phyloP scores from a whole-genome alignment of 2,888 invertebrate species.

The Cheilosia variabilis region DNA sequence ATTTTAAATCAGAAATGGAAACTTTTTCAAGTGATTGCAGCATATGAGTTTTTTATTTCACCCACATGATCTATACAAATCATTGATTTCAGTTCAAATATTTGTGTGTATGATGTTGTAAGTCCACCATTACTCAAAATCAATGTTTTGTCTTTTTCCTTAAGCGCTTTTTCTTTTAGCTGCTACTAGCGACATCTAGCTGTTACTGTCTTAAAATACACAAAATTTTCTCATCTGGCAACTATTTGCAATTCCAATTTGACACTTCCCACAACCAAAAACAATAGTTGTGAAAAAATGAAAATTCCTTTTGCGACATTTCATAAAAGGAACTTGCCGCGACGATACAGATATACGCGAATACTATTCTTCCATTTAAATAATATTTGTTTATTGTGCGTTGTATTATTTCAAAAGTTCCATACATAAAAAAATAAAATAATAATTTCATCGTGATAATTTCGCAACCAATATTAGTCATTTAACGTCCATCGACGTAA shows the following conservation, averaged over 20 bases:
- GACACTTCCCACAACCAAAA: slow-evolving; percentile 55
- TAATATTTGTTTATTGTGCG: slow-evolving; percentile 36
- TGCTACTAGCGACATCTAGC: not conserved
- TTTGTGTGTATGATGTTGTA: too few relatives aligned
- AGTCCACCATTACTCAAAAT: too few relatives aligned
- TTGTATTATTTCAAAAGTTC: not conserved
- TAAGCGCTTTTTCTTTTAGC: too few relatives aligned
- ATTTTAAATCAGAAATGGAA: too few relatives aligned
- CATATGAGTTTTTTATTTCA: too few relatives aligned
- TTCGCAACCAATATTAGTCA: not conserved
- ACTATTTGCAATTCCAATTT: slow-evolving; percentile 5
- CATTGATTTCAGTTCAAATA: too few relatives aligned
- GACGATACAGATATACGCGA: slow-evolving; percentile 5
- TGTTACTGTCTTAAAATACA: not conserved
- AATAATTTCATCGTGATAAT: slow-evolving; percentile 9
- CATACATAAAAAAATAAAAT: not conserved
- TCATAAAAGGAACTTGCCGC: slow-evolving; percentile 43
- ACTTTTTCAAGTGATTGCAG: too few relatives aligned
- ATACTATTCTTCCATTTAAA: slow-evolving; percentile 10
- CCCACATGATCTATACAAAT: too few relatives aligned
- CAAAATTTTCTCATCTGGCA: slow-evolving; percentile 30
- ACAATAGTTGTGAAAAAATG: slow-evolving; percentile 12
- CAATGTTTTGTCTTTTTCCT: too few relatives aligned
- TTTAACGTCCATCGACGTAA: slow-evolving; percentile 17
- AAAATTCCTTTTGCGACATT: slow-evolving; percentile 48